Base-by-base conservation (phyloP, 2,888 invertebrate genomes). In the Lepidochitona cinerea region DNA sequence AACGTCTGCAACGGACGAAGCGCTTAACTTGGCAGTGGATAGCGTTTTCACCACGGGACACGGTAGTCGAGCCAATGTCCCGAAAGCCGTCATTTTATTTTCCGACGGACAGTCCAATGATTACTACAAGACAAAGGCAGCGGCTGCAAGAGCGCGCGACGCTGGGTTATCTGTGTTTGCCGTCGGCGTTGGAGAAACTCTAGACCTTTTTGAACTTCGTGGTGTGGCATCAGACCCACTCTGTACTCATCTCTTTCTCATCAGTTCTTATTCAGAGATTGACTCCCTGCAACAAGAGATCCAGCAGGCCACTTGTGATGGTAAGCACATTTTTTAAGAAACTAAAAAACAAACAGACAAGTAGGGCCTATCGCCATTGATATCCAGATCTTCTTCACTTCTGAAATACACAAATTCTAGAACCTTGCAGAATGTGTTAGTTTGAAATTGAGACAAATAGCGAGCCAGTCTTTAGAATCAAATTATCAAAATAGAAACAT, bases 151-250 rank as follows among this genome's bases (percentile, higher is more conserved):
- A 18, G 66, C 26, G 66, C 29, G 66, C 3, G 37, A 37, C 3
- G n/a, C 12, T 18, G 66, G 66, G 37, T 6, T 66, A 5, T 36
- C 37, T 14, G 5, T 66, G 3, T 66, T 36, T n/a, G 66, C 66
- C 4, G 37, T 66, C 3, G 66, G 66, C 18, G 66, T 66, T 1
- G 66, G 66, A 35, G 5, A 3, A 3, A 29, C 1, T 66, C 18
- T 66, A 35, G 66, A 66, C 18, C 9, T 36, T 1, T 37, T 68
- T n/a, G 83, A 83, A 70, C 74, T 84, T 26, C 36, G 77, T 7
- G 69, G 72, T 26, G 72, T 84, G 18, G 83, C 82, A 6, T 82
- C 81, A 65, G 67, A 67, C 18, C 83, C 84, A 14, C 66, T 68
- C 2, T 84, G 84, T 76, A 74, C 76, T 14, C 79, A 83, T 32